Percentiles rank a stretch among this genome's conserved stretches.
Evolutionary conservation across 1,140 invertebrate genomes (phyloP).

Genomic region (Rhopalosiphum maidis): DNA sequence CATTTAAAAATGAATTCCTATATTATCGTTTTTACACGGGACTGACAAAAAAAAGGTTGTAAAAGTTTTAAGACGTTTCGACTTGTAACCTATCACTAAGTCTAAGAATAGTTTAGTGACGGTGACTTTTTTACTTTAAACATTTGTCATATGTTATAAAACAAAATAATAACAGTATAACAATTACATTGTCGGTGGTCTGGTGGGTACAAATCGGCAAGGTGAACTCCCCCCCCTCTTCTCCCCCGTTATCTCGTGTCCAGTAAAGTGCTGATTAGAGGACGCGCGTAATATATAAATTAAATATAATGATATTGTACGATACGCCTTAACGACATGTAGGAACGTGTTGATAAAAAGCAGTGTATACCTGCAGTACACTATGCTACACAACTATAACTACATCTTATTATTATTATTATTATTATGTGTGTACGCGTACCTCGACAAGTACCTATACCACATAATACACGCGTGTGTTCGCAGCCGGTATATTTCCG

Average conservation of each 20-base stretch:
- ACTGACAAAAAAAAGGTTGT: not conserved
- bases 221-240: not conserved
- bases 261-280: not conserved
- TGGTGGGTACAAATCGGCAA: not conserved
- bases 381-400: not conserved
- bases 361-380: not conserved
- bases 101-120: not conserved
- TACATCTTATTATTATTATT: not conserved
- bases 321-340: not conserved
- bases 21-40: not conserved
- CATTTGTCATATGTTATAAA: not conserved
- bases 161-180: too few relatives aligned
- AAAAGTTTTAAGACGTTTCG: not conserved
- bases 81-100: not conserved
- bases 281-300: not conserved
- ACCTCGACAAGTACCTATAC: not conserved
- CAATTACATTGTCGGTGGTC: not conserved
- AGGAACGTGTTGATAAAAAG: not conserved
- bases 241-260: not conserved
- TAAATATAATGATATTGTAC: not conserved
- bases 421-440: not conserved
- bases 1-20: not conserved
- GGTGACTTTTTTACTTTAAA: not conserved
- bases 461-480: not conserved
- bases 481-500: not conserved